Base-by-base conservation (phyloP, 2,113 vertebrate species). In the Progne subis region DNA sequence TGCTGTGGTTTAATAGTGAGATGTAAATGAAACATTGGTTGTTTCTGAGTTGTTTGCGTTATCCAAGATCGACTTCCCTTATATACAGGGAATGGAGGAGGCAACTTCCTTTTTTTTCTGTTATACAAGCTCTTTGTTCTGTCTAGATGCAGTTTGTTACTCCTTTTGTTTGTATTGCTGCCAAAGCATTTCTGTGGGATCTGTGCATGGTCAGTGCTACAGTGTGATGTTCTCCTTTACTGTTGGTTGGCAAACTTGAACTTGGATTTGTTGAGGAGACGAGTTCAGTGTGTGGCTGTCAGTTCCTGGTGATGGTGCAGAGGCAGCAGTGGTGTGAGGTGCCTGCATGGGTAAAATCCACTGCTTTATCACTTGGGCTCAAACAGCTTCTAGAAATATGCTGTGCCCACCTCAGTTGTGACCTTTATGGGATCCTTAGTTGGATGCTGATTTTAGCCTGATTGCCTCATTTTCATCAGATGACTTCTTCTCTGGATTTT, bases 171-270 rank as follows among this genome's bases (percentile, higher is more conserved):
- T 18, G 2, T 46, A 16, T 57, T 4, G 3, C 20, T 77, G 49
- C 59, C 44, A 37, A 34, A 94, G 31, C 56, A 20, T 72, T 68
- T 31, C 41, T 15, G 9, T 43, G 59, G 13, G 8, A 26, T 80
- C 32, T 52, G 49, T 72, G 49, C 15, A 6, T 12, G 6, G 14
- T 46, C 59, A 29, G 16, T 43, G 16, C 81, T 80, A 7, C 44
- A 26, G 1, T 0, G 0, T 43, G 14, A 12, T 69, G 60, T 69
- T 63, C 32, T 72, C 9, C 31, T 91, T 60, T 69, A 3, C 28
- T 57, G 9, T 8, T 79, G 49, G 6, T 44, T 60, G 32, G 7
- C 8, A 59, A 69, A 57, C 9, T 86, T 56, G 57, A 52, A 6
- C 28, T 34, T 80, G 53, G 32, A 12, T 60, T 61, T 82, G 43